Evolutionary conservation across 2,888 invertebrate genomes (phyloP), one percentile per base, ranked within the genome.

Genomic region (Conchocele bisecta): DNA sequence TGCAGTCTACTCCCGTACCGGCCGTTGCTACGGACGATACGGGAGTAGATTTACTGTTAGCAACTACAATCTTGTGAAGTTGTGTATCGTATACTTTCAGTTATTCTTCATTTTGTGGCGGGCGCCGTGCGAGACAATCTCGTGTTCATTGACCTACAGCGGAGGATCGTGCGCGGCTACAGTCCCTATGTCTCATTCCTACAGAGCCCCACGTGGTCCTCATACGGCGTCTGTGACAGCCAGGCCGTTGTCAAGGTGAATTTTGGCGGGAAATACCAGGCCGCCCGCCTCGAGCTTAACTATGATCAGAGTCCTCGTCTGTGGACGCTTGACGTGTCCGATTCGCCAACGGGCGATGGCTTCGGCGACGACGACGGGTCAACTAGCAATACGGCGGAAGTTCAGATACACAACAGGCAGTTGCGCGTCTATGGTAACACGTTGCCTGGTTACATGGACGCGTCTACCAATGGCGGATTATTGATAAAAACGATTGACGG

Each of bases 311-410:
- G 83, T 2, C 89, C 89, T 3, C 81, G 85, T 5, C 75, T 88
- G 22, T 89, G 90, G 90, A 89, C 89, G 2, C 73, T 89, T 42
- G 87, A 89, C 68, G 80, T 89, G 17, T 86, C 89, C 0, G 90
- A 90, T 68, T 88, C 88, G 0, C 79, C 83, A 1, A 83, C 82
- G 0, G 88, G 88, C 1, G 86, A 89, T 59, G 90, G 90, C 0
- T 87, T 85, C 61, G 90, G 89, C 1, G 87, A 86, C 0, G 86
- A 88, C 61, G 83, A 83, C 60, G 83, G 83, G 0, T 83, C 87
- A 7, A 88, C 85, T 2, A 83, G 83, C 58, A 87, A 88, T 75
- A 88, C 84, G 83, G 90, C 90, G 11, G 90, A 90, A 64, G 77
- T 83, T n/a, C 89, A 89, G 48, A 83, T 90, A 24, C 83, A 85